These are phyloP conservation scores for Hemicrepidius hirtus DNA, from an alignment of 2,888 invertebrate genomes.

Conservation along the genomic window DNA sequence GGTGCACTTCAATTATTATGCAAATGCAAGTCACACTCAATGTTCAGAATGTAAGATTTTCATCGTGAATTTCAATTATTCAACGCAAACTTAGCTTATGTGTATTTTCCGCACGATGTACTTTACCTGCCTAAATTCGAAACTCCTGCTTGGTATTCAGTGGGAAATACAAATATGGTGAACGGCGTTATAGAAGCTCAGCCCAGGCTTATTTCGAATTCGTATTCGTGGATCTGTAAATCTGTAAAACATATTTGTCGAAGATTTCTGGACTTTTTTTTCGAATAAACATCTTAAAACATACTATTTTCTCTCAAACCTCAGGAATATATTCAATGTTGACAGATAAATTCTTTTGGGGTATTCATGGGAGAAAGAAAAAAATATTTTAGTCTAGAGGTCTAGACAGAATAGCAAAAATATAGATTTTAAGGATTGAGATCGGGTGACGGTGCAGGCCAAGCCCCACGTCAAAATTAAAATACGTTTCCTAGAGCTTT, in stretches of 20 bases:
- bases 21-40: conserved; percentile 4
- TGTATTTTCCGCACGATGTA: conserved; percentile 12
- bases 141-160: conserved; percentile 2
- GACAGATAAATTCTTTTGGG: no score
- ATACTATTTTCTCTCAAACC: no score
- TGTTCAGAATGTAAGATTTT: conserved; percentile 11
- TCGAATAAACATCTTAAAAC: no score
- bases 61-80: conserved; percentile 13
- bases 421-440: no score
- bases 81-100: background rate
- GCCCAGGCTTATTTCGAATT: conserved; percentile 3
- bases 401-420: no score
- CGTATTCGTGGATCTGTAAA: background rate
- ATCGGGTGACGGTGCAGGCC: no score
- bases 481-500: no score
- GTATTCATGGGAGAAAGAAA: no score
- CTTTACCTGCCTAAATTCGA: conserved; percentile 14
- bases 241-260: background rate
- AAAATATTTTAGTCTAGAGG: no score
- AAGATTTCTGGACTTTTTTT: background rate
- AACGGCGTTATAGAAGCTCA: background rate
- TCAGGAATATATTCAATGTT: no score
- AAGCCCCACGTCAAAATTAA: no score
- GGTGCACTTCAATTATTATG: conserved; percentile 19
- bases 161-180: conserved; percentile 1